Evolutionary conservation across 1,140 invertebrate species (phyloP).

Genomic region (Anoplophora glabripennis): DNA sequence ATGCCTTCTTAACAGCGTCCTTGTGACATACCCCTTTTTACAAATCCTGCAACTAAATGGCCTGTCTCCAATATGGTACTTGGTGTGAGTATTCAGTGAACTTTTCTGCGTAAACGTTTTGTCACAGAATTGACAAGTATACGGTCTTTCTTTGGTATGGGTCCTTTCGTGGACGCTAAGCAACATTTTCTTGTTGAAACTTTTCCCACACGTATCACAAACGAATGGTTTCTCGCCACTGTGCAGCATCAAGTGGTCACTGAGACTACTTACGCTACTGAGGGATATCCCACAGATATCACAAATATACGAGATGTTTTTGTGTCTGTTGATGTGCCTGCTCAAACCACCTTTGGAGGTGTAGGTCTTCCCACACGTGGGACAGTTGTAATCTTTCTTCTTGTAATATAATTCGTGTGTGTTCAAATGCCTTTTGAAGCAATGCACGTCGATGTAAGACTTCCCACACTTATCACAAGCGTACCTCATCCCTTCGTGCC

Average conservation of each 20-base stretch:
- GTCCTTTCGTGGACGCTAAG: not conserved
- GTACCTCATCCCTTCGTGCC: no score
- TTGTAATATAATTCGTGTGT: not conserved
- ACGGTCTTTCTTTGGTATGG: conserved; percentile 52
- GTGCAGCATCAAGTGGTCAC: conserved; percentile 65
- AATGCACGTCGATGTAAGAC: not conserved
- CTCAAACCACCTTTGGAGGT: no score
- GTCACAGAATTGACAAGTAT: conserved; percentile 51
- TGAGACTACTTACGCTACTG: no score
- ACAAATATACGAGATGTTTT: no score
- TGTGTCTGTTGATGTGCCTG: no score
- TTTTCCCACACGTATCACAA: conserved; percentile 43
- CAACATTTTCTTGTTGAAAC: conserved; percentile 28
- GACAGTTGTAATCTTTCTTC: no score
- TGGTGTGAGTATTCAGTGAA: conserved; percentile 39
- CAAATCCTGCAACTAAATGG: conserved; percentile 18
- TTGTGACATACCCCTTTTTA: conserved; percentile 21
- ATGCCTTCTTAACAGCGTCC: conserved; percentile 25
- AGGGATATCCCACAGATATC: no score
- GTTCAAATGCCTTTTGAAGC: not conserved
- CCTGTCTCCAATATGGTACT: conserved; percentile 36
- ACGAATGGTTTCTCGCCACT: conserved; percentile 72
- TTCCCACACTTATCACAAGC: no score
- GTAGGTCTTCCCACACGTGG: no score
- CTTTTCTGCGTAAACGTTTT: conserved; percentile 53